These are phyloP conservation scores for Eueremaeus valkanovi DNA, from an alignment of 2,888 invertebrate genomes.

Conservation along the genomic window DNA sequence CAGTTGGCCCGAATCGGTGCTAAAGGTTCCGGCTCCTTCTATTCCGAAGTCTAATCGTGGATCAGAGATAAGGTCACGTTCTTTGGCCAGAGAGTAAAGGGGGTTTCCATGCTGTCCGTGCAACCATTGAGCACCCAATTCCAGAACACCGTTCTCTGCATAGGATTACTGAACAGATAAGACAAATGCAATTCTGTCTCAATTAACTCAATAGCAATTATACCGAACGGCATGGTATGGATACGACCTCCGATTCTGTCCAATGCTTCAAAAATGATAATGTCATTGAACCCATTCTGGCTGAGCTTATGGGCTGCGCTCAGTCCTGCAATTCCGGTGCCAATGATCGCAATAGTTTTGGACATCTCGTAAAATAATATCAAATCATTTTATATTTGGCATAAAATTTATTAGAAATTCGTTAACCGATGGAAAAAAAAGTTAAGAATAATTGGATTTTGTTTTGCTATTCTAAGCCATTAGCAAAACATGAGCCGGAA, in stretches of 20 bases:
- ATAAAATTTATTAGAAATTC: no score
- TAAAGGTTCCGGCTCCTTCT: constrained; percentile 59
- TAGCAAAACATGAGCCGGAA: no score
- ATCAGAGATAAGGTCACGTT: constrained; percentile 55
- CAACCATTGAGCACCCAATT: constrained; percentile 82
- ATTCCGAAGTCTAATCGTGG: constrained; percentile 52
- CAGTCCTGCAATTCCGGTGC: constrained; percentile 50
- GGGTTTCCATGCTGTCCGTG: constrained; percentile 86
- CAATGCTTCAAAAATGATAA: constrained; percentile 54
- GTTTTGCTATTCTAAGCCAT: constrained; percentile 10
- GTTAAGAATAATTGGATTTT: no score
- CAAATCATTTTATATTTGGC: not conserved
- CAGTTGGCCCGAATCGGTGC: constrained; percentile 43
- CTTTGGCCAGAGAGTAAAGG: constrained; percentile 78
- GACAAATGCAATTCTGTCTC: constrained; percentile 4
- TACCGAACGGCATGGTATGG: constrained; percentile 50
- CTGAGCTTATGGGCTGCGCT: constrained; percentile 47
- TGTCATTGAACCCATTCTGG: constrained; percentile 45
- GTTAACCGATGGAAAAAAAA: no score
- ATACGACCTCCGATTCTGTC: constrained; percentile 59
- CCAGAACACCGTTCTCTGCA: constrained; percentile 56
- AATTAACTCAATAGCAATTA: not conserved
- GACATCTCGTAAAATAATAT: constrained; percentile 1
- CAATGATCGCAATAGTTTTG: constrained; percentile 47
- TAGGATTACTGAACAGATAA: not conserved